Evolutionary conservation across 2,888 invertebrate genomes (phyloP), one percentile per base, ranked within the genome.

Genomic region (Idaea biselata): DNA sequence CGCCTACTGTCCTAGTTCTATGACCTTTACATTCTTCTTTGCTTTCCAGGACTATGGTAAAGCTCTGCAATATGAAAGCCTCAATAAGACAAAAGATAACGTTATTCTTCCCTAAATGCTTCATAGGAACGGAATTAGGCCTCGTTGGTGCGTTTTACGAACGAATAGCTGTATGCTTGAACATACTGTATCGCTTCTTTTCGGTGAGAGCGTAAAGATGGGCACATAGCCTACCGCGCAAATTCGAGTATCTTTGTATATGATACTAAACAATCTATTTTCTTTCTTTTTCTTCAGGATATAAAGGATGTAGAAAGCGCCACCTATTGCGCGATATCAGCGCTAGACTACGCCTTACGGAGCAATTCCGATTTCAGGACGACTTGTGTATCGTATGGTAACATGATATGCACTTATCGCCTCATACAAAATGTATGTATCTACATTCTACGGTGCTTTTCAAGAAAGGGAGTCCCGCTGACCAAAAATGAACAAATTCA

Each of bases 311-410:
- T 53, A 2, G 73, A 68, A 1, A 91, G 93, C 59, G 94, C 94
- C 0, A 86, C 86, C 59, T 75, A 95, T 60, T 94, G 94, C 3
- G 94, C 94, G 0, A 86, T 93, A 63, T 94, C 94, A 93, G 87
- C 93, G 18, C 76, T 95, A 57, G 91, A 88, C 60, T 89, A 90
- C 64, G 93, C 94, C 0, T 71, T 94, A 16, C 78, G 86, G 58
- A 89, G 93, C 0, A 91, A 91, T 67, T 87, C 88, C 1, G 92
- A 94, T 73, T 94, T 95, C 65, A 79, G 88, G 0, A 79, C 91
- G 0, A 77, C 95, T 1, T 94, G 94, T 69, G 74, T 81, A 4
- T 86, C 93, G n/a, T 94, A 94, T 67, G 88, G 90, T 0, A 93
- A 94, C 66, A 87, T 94, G 76, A 84, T 89, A 57, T 72, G 74